phyloP scores from a whole-genome alignment of 2,113 vertebrate species.

The Edolisoma coerulescens region DNA sequence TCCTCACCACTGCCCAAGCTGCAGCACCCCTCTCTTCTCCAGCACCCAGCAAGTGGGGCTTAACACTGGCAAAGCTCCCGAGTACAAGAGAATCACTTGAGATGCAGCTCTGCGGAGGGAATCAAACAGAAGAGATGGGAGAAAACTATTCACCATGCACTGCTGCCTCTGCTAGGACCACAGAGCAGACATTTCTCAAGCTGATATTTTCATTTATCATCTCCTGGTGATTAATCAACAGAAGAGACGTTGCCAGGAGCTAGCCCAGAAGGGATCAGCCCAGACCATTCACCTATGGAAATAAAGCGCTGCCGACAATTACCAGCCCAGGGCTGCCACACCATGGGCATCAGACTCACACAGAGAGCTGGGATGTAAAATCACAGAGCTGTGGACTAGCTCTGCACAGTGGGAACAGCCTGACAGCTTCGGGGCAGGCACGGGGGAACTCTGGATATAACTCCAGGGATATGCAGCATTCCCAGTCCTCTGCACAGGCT shows the following conservation, averaged over 20 bases:
- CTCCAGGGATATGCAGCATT: neutral
- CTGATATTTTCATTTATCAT: conserved; percentile 41
- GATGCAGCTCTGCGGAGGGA: neutral
- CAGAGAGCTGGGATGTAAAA: neutral
- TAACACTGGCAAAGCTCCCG: neutral
- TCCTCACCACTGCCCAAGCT: neutral
- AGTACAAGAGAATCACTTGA: neutral
- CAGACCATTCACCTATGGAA: neutral
- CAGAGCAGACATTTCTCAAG: neutral
- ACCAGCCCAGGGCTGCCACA: neutral
- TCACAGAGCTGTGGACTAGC: neutral
- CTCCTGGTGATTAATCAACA: neutral
- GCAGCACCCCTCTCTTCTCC: neutral
- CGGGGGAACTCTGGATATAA: neutral
- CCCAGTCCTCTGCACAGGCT: neutral
- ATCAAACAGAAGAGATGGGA: neutral
- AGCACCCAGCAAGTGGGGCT: accelerated
- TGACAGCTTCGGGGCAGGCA: neutral
- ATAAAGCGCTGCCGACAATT: neutral
- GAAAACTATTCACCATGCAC: neutral
- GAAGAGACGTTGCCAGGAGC: neutral
- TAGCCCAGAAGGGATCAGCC: neutral
- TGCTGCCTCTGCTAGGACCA: conserved; percentile 35
- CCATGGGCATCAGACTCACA: accelerated
- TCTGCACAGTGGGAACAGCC: neutral